Base-by-base conservation (phyloP, 2,888 invertebrate genomes). In the Nemapogon koenigi region DNA sequence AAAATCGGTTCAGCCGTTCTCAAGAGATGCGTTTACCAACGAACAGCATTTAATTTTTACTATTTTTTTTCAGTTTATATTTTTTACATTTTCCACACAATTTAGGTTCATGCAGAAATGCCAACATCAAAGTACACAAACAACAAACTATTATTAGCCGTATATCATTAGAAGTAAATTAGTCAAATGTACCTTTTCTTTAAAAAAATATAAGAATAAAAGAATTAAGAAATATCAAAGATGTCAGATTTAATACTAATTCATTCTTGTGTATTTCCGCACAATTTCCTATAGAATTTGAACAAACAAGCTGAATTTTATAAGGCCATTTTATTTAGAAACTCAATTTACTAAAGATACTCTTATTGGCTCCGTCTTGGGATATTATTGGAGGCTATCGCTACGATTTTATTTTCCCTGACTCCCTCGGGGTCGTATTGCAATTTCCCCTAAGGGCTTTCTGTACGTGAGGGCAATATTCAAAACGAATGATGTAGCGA, bases 401-500 rank as follows among this genome's bases (percentile, higher is more conserved):
- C 51, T 58, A 55, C 62, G 61, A 72, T 71, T 75, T 71, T 69
- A 72, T 72, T 69, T 69, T 55, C 54, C 60, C 52, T 51, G 55
- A 48, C 55, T 56, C 53, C 57, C 50, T 53, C 50, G 47, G 43
- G 51, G 55, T 55, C 59, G 59, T 61, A 63, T 65, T 61, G 62
- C 63, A 55, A 56, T 65, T 60, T 58, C 55, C 68, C 69, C 66
- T 62, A 57, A 66, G 70, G 69, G 66, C 51, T 57, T 52, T 56
- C 56, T 55, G 61, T 69, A 70, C 73, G 72, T 68, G 69, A 67
- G 62, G 59, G 58, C 65, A 70, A 71, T 71, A 71, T 73, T 68
- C 66, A 62, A 61, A 70, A 68, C 64, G 69, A 66, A 69, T 64
- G 66, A 68, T 64, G 63, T 65, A 61, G 55, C 53, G 62, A 70